These are phyloP conservation scores for Cirrhinus molitorella DNA, from an alignment of 2,797 vertebrate species.

Conservation along the genomic window DNA sequence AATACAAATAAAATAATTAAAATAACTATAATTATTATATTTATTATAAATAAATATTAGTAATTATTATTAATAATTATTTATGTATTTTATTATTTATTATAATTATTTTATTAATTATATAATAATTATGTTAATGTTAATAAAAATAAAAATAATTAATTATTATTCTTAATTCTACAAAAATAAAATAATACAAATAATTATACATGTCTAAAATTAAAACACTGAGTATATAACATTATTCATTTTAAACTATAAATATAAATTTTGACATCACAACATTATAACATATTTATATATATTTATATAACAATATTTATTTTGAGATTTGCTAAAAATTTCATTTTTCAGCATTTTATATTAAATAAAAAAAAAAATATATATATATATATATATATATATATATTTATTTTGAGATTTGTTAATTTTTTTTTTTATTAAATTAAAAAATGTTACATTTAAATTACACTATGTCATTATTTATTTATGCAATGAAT, in stretches of 20 bases:
- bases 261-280: not conserved
- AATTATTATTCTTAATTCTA: not conserved
- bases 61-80: too few species aligned
- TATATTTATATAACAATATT: too few species aligned
- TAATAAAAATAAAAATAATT: too few species aligned
- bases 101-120: too few species aligned
- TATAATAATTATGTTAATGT: too few species aligned
- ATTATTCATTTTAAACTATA: not conserved
- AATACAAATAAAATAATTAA: too few species aligned
- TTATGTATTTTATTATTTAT: too few species aligned
- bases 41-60: too few species aligned
- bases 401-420: not conserved
- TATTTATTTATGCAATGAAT: not conserved
- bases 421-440: not conserved
- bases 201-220: not conserved
- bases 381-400: too few species aligned
- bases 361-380: not conserved
- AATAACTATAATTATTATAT: too few species aligned
- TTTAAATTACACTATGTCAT: too few species aligned
- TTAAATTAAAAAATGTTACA: too few species aligned
- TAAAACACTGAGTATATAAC: not conserved
- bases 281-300: not conserved
- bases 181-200: not conserved
- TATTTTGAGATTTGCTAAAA: not conserved
- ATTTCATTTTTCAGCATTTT: accelerated